phyloP scores from a whole-genome alignment of 1,140 invertebrate species.

The Acyrthosiphon pisum region DNA sequence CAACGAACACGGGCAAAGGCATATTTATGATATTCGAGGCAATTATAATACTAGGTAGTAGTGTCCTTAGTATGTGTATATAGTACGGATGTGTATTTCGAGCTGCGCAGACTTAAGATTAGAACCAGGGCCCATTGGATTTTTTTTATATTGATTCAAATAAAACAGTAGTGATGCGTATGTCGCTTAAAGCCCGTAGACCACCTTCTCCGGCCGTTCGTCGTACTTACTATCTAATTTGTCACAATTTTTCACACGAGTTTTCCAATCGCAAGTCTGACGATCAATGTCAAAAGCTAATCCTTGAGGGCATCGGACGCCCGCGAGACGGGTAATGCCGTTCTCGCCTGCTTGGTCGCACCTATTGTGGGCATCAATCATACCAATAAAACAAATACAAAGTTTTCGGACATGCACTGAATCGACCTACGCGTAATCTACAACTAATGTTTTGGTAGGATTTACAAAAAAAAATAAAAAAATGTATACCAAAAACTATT shows the following conservation, averaged over 20 bases:
- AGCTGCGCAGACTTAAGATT: constrained; percentile 14
- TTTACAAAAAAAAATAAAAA: neutral
- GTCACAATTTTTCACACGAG: constrained; percentile 94
- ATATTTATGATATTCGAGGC: constrained; percentile 24
- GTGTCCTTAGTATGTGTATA: neutral
- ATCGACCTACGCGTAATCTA: neutral
- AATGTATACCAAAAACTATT: neutral
- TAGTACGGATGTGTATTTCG: neutral
- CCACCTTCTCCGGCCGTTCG: constrained; percentile 34
- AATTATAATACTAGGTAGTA: neutral
- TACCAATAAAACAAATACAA: constrained; percentile 30
- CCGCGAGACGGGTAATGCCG: constrained; percentile 82
- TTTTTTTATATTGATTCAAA: constrained; percentile 16
- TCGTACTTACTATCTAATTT: constrained; percentile 85
- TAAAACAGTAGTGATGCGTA: neutral
- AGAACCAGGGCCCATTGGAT: neutral
- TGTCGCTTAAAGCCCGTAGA: constrained; percentile 36
- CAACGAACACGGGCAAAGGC: constrained; percentile 45
- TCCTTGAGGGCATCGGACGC: constrained; percentile 86
- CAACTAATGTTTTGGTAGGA: neutral
- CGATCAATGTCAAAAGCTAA: constrained; percentile 93
- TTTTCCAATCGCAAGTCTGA: constrained; percentile 95
- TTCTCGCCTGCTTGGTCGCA: constrained; percentile 88
- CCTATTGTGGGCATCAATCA: constrained; percentile 66
- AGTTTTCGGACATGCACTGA: constrained; percentile 23